Evolutionary conservation across 2,113 vertebrate genomes (phyloP).

Genomic region (Gymnobelideus leadbeateri): DNA sequence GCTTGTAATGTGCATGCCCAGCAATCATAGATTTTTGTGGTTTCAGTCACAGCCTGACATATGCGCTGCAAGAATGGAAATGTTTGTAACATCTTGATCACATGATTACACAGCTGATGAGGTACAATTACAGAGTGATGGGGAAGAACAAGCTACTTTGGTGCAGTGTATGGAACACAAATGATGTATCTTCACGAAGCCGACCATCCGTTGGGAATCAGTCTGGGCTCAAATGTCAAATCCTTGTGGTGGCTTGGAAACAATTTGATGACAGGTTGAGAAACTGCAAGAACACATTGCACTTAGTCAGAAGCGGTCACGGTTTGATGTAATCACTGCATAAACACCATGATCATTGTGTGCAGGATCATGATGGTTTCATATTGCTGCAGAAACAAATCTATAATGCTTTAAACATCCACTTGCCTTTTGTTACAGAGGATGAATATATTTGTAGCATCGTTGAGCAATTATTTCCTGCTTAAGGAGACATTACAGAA

Average conservation of each 20-base stretch:
- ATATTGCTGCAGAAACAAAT: neutral
- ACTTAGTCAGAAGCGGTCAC: neutral
- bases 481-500: neutral
- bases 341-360: neutral
- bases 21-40: neutral
- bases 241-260: neutral
- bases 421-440: neutral
- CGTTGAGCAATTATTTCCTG: neutral
- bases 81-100: neutral
- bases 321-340: neutral
- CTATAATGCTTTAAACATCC: neutral
- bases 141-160: neutral
- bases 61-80: neutral
- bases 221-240: neutral
- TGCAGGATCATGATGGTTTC: neutral
- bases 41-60: neutral
- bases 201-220: neutral
- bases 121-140: neutral
- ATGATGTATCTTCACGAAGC: neutral
- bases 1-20: neutral
- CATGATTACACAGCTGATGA: neutral
- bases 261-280: slow-evolving; percentile 2
- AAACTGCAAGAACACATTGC: neutral
- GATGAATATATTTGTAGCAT: neutral
- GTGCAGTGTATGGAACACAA: neutral